These are phyloP conservation scores for Gyps fulvus DNA, from an alignment of 2,113 vertebrate genomes.

Conservation along the genomic window DNA sequence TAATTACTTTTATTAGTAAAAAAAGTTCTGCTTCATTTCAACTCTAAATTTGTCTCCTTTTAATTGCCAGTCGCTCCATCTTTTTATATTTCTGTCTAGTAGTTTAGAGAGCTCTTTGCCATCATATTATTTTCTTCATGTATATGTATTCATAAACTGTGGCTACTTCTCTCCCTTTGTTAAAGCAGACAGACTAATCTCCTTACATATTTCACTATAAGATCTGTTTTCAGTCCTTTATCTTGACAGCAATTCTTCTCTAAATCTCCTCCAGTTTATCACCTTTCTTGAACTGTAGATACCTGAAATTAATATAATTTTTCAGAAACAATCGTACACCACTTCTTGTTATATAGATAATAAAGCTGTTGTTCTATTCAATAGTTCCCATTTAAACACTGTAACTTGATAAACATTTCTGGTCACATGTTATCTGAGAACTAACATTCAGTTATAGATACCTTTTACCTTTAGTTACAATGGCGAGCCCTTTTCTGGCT, in stretches of 20 bases:
- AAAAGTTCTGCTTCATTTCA: not conserved
- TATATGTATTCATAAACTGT: not conserved
- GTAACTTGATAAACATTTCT: not conserved
- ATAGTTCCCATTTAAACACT: not conserved
- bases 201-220: not conserved
- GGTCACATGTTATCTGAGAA: not conserved
- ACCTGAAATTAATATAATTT: not conserved
- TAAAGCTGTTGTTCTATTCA: not conserved
- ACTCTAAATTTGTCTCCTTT: not conserved
- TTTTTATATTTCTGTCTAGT: not conserved
- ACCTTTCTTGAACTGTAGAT: not conserved
- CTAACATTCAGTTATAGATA: not conserved
- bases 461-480: not conserved
- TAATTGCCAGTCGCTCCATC: not conserved
- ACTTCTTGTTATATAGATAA: not conserved
- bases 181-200: not conserved
- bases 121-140: not conserved
- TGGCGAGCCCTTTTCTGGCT: not conserved
- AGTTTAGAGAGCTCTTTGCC: not conserved
- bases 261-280: not conserved
- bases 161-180: not conserved
- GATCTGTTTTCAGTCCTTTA: not conserved
- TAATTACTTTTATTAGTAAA: not conserved
- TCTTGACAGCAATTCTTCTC: not conserved
- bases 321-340: not conserved